Evolutionary conservation across 2,888 invertebrate genomes (phyloP).

Genomic region (Belgica antarctica): DNA sequence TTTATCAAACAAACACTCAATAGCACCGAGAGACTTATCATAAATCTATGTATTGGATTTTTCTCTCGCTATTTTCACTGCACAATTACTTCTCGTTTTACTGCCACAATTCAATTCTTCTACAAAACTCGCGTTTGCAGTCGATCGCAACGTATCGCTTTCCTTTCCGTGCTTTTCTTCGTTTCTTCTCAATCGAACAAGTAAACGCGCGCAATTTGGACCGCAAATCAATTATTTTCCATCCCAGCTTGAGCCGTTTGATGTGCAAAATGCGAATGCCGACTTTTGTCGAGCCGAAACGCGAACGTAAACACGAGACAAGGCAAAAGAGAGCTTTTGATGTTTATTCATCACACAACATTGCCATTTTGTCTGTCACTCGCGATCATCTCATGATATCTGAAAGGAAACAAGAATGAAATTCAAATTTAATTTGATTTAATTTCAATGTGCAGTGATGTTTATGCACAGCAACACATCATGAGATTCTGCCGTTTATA

Average conservation of each 20-base stretch:
- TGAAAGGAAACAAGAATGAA: constrained; percentile 25
- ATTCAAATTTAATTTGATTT: constrained; percentile 10
- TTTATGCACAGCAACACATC: constrained; percentile 17
- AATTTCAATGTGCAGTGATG: constrained; percentile 13
- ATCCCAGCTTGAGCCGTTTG: background rate
- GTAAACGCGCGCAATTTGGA: constrained; percentile 12
- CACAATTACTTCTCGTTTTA: background rate
- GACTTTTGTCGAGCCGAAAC: background rate
- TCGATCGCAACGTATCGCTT: background rate
- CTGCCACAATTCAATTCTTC: constrained; percentile 7
- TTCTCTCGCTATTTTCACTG: background rate
- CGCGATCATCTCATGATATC: background rate
- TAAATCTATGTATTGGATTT: background rate
- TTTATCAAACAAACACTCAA: constrained; percentile 37
- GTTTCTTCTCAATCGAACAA: background rate
- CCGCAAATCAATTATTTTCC: constrained; percentile 20
- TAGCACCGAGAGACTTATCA: constrained; percentile 29
- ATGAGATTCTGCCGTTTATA: constrained; percentile 32
- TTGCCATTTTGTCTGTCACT: constrained; percentile 32
- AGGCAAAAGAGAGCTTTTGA: background rate
- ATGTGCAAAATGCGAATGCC: background rate
- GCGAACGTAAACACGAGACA: background rate
- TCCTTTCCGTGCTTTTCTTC: constrained; percentile 4
- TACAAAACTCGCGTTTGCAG: background rate
- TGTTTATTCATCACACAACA: constrained; percentile 28